Base-by-base conservation (phyloP, 1,140 invertebrate species). In the Drosophila quadrilineata region DNA sequence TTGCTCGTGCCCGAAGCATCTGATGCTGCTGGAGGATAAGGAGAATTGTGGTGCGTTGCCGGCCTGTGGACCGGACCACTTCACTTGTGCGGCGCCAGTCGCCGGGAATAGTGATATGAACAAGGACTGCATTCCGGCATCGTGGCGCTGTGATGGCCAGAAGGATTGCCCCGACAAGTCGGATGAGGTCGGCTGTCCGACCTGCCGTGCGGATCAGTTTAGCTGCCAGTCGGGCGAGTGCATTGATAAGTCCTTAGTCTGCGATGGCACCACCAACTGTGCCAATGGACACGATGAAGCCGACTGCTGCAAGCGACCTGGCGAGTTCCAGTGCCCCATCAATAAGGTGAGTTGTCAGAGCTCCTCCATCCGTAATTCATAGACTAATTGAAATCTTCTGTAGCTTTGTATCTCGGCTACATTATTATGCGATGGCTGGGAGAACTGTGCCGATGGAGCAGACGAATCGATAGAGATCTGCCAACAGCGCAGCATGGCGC, bases 111-210 rank as follows among this genome's bases (percentile, higher is more conserved):
- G 69, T 53, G 87, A 74, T 60, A 80, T 71, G 79, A 90, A 90
- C 17, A 92, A 92, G 52, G 93, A 94, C 63, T 98, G 97, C 88
- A 96, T 98, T 60, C 96, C 96, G 0, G 89, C 91, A 0, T 91
- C 92, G 0, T 98, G 96, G 96, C 94, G 91, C 73, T 92, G 60
- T 72, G 90, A 90, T 26, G 88, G 88, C 0, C 88, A 90, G 38
- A 90, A 87, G 17, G 70, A 99, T 88, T 98, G 97, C 90, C 90
- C 92, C 1, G 96, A 97, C 88, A 93, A 93, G 10, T 95, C 94
- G 2, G 96, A 97, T 79, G 96, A 97, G 89, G 89, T 92, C 1
- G 93, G 93, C n/a, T 96, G 95, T 79, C 91, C 93, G 0, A 89
- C 89, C 1, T 94, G 94, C 80, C 88, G 77, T 2, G 90, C 90